Evolutionary conservation across 2,888 invertebrate genomes (phyloP).

Genomic region (Aphodius sticticus): DNA sequence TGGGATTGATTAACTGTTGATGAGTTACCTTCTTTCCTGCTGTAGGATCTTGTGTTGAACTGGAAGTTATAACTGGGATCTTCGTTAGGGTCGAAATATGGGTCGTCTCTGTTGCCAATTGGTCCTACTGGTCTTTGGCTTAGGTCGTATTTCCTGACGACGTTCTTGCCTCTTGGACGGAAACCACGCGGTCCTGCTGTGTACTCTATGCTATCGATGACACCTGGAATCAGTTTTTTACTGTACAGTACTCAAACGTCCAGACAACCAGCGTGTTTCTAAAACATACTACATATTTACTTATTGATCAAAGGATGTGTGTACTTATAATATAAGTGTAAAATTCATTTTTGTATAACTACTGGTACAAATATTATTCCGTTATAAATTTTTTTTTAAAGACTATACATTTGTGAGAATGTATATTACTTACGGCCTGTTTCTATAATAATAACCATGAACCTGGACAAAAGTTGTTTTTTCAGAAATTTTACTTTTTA

Average conservation of each 20-base stretch:
- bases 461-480: too few species aligned
- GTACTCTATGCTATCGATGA: conserved; percentile 74
- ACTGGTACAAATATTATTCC: too few species aligned
- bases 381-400: too few species aligned
- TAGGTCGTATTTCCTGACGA: conserved; percentile 75
- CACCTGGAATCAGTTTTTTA: conserved; percentile 54
- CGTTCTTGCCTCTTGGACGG: conserved; percentile 78
- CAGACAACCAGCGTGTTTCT: not conserved
- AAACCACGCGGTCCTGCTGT: conserved; percentile 82
- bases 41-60: conserved; percentile 72
- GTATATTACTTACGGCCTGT: too few species aligned
- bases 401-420: too few species aligned
- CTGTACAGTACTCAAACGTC: not conserved
- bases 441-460: too few species aligned
- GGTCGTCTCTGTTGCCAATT: conserved; percentile 72
- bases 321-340: not conserved
- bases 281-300: not conserved
- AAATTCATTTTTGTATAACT: not conserved
- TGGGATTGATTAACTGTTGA: not conserved
- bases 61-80: conserved; percentile 79
- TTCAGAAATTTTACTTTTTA: too few species aligned
- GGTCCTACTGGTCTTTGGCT: conserved; percentile 66
- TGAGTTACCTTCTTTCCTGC: conserved; percentile 65
- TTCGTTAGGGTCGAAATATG: conserved; percentile 78
- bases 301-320: not conserved